Evolutionary conservation across 2,113 vertebrate genomes (phyloP).

Genomic region (Eudyptes chrysolophus): DNA sequence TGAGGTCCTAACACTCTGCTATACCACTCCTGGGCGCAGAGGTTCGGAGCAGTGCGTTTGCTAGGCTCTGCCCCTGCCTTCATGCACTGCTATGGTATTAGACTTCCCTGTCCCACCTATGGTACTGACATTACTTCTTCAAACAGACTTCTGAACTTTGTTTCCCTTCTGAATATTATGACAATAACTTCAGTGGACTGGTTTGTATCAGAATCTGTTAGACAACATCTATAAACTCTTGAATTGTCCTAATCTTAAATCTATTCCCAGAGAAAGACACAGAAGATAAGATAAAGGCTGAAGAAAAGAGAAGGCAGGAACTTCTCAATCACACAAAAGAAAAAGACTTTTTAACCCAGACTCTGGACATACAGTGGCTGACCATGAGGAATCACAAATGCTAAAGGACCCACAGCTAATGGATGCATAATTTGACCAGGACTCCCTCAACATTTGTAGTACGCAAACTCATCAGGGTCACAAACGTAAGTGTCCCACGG

Average conservation of each 20-base stretch:
- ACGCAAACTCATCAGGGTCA: background rate
- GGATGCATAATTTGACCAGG: background rate
- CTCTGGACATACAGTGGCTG: background rate
- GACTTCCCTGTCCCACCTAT: background rate
- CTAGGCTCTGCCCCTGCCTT: background rate
- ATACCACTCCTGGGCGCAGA: background rate
- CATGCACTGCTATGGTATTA: too few relatives aligned
- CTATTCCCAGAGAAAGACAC: background rate
- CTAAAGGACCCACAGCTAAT: background rate
- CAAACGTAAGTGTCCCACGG: accelerated
- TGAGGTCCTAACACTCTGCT: background rate
- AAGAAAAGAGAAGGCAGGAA: background rate
- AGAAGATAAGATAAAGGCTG: background rate
- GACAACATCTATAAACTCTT: background rate
- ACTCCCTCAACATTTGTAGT: background rate
- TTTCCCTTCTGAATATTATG: background rate
- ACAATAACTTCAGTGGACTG: background rate
- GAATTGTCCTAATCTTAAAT: background rate
- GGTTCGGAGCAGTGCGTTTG: background rate
- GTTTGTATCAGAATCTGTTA: background rate
- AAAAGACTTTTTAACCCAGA: background rate
- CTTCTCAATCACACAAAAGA: background rate
- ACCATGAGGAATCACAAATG: background rate
- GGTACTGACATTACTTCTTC: background rate
- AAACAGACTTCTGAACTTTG: background rate